Evolutionary conservation across 2,113 vertebrate species (phyloP), one percentile per base, ranked within the genome.

Genomic region (Melanostigma gelatinosum): DNA sequence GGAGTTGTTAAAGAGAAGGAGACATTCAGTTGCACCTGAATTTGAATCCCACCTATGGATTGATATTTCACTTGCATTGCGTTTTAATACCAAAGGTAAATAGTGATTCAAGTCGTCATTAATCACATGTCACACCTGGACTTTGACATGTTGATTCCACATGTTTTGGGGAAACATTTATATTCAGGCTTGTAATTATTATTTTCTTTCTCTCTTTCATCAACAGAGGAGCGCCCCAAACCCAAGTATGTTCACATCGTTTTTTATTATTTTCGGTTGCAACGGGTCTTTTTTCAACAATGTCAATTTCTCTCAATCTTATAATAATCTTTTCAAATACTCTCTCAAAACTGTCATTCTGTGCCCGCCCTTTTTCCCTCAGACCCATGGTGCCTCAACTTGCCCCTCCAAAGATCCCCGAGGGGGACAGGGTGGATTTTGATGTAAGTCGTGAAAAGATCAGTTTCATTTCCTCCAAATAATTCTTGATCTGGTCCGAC

Each of bases 381-480:
- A 95, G 95, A 50, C 95, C 94, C 0, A 50, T 94, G 91, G 91
- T 86, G 8, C 94, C 95, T 66, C 94, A 95, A 48, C 89, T 93
- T 9, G 94, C 93, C 40, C 88, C 95, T 46, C 95, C 93, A 22
- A 95, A 96, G 85, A 96, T 96, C 69, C 95, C 95, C 4, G 95
- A 96, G 66, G 95, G 95, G 20, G 95, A 96, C 0, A 81, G 94
- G 38, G 95, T 96, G 29, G 95, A 95, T 78, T 96, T 96, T 89
- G 95, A 96, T 82, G 95, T 95, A 77, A 94, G 93, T 85, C 2
- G 4, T 13, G 27, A 36, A n/a, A 44, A 57, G 20, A 72, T 24
- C 24, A 1, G 3, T 7, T 44, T 72, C 2, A 12, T 64, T 72
- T 32, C 24, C 11, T 52, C 50, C 50, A 52, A 52, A 52, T 8